phyloP scores from a whole-genome alignment of 1,140 invertebrate species.

The Lasaia peninsularis region DNA sequence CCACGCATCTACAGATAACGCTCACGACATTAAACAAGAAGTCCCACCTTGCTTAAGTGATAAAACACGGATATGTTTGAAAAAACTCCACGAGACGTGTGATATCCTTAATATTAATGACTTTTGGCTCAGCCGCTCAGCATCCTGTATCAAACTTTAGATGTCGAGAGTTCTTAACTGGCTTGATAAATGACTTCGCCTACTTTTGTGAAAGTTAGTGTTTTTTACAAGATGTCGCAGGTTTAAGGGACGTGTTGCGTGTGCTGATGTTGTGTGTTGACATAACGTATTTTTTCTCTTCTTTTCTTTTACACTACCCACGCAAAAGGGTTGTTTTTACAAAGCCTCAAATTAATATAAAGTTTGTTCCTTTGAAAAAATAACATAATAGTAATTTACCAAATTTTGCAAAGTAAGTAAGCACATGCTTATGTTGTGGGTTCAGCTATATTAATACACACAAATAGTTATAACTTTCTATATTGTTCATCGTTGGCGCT shows the following conservation, averaged over 20 bases:
- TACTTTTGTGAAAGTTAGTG: slow-evolving; percentile 63
- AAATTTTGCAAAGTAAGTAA: no score
- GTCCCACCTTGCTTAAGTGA: slow-evolving; percentile 48
- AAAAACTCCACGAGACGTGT: slow-evolving; percentile 60
- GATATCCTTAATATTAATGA: slow-evolving; percentile 76
- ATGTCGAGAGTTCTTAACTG: slow-evolving; percentile 71
- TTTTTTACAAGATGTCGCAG: slow-evolving; percentile 38
- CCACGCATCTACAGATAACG: neutral
- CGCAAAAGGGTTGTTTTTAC: neutral
- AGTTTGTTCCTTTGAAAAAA: no score
- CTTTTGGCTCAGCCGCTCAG: slow-evolving; percentile 59
- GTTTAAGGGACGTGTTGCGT: slow-evolving; percentile 11
- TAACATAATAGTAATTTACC: no score
- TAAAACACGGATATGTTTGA: slow-evolving; percentile 67
- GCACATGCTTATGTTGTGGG: no score
- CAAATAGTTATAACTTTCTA: no score
- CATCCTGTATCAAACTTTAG: slow-evolving; percentile 72
- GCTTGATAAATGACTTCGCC: slow-evolving; percentile 73
- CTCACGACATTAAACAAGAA: slow-evolving; percentile 21
- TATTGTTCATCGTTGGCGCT: no score
- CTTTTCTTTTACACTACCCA: slow-evolving; percentile 2
- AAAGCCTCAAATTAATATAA: neutral
- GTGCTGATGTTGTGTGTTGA: slow-evolving; percentile 4
- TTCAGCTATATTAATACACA: no score
- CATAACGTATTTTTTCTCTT: no score